Evolutionary conservation across 1,140 invertebrate species (phyloP), one percentile per base, ranked within the genome.

Genomic region (Carposina sasakii): DNA sequence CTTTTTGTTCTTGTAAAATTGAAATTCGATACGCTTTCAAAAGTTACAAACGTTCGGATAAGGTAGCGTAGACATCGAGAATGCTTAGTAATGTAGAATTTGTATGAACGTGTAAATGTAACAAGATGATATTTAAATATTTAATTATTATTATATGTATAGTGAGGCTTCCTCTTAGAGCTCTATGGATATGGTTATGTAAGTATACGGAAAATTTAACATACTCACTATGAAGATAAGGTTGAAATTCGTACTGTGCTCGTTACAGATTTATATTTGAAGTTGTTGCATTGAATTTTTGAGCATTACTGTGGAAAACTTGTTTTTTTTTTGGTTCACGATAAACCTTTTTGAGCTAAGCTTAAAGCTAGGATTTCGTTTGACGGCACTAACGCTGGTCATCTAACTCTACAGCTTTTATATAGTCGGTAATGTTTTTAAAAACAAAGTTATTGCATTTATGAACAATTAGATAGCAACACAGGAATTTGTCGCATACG

Each of bases 101-200:
- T 78, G 73, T 78, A 81, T 77, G 78, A 72, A 71, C 65, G 75
- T 79, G 76, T 81, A 77, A 70, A 74, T 77, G 69, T 71, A 65
- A 69, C 60, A 68, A 68, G 77, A 69, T 64, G 79, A 78, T 78
- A 76, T 78, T 76, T 74, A 77, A 63, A 63, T 71, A 69, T 70
- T 69, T 73, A 75, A 74, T 67, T 66, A 47, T 63, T 57, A 72
- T 58, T 67, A 67, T 71, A 67, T 73, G 67, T 77, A 77, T 83
- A 83, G 75, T 55, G 74, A 83, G 76, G 78, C 76, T 83, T 83
- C 78, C 78, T 83, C 67, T 69, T 73, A 78, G 67, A 78, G 77
- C 69, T 77, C 76, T 82, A 79, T 72, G 73, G 66, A 76, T 71
- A 73, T 77, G 76, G 66, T 77, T 73, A 65, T 73, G 55, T 76